Conservation (phyloP, 2,888 invertebrate genomes). For the Euplagia quadripunctaria region DNA sequence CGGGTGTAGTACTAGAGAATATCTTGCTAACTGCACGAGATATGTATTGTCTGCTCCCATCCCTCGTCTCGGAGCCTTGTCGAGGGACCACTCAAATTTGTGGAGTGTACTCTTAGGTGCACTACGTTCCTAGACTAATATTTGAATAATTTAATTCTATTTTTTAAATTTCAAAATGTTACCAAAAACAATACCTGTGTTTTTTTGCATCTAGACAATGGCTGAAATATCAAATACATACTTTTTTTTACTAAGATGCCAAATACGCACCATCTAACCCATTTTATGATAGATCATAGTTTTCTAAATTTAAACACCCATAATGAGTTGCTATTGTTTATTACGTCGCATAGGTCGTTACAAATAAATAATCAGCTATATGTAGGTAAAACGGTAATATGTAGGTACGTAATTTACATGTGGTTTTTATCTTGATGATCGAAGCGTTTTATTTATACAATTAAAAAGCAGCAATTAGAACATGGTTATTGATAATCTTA, state of each 20-base stretch:
- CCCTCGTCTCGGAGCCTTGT: slow-evolving; percentile 46
- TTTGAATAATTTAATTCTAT: no score
- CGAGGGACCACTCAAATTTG: slow-evolving; percentile 36
- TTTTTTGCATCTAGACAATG: background rate
- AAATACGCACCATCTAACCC: background rate
- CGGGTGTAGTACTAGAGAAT: slow-evolving; percentile 37
- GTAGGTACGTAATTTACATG: no score
- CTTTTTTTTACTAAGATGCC: background rate
- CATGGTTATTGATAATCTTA: no score
- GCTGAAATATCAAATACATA: background rate
- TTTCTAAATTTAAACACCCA: no score
- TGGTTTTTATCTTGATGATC: no score
- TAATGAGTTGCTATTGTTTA: no score
- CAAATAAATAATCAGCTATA: no score
- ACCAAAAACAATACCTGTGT: background rate
- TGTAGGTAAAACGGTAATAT: no score
- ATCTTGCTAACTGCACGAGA: slow-evolving; percentile 50
- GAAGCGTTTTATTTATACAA: no score
- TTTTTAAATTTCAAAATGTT: background rate
- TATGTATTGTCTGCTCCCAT: slow-evolving; percentile 72
- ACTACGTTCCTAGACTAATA: background rate
- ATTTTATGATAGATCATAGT: no score
- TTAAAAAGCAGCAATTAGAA: no score
- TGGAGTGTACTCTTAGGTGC: slow-evolving; percentile 1
- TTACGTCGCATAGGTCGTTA: no score